Percentiles rank a stretch among this genome's conserved stretches.
These are phyloP conservation scores for Elmis aenea DNA, from an alignment of 2,888 invertebrate genomes.

Conservation along the genomic window DNA sequence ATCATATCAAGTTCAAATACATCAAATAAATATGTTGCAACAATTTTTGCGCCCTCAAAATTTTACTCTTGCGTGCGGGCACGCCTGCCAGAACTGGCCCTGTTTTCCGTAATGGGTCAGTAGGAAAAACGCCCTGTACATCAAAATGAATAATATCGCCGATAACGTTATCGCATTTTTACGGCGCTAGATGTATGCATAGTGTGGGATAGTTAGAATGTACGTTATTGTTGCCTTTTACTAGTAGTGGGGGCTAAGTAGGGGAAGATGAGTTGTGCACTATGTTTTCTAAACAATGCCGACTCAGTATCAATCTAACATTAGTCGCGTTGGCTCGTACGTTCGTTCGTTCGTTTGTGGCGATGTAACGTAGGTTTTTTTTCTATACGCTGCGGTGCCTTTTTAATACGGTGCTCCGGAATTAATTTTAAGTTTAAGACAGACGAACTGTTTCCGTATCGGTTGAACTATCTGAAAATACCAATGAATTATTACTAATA, in stretches of 20 bases:
- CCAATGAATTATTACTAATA: too few relatives aligned
- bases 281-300: conserved; percentile 29
- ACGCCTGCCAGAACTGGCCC: too few relatives aligned
- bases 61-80: too few relatives aligned
- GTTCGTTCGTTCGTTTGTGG: conserved; percentile 11
- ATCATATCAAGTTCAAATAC: too few relatives aligned
- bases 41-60: too few relatives aligned
- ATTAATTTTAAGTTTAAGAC: conserved; percentile 2
- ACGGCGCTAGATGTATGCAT: conserved; percentile 14
- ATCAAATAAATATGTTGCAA: too few relatives aligned
- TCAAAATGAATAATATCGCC: conserved; percentile 10
- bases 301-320: conserved; percentile 22
- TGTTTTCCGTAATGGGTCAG: too few relatives aligned
- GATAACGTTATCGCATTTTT: conserved; percentile 8
- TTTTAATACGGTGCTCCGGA: conserved; percentile 15
- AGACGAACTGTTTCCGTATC: too few relatives aligned
- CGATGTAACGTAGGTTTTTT: conserved; percentile 20
- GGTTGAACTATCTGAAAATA: too few relatives aligned
- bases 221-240: conserved; percentile 20
- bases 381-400: conserved; percentile 14
- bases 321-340: conserved; percentile 11
- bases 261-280: conserved; percentile 24
- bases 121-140: conserved; percentile 4
- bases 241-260: conserved; percentile 16
- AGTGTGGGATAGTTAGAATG: too few relatives aligned